Conservation (phyloP, 2,888 invertebrate genomes). For the Rhagophthalmus giganteus region DNA sequence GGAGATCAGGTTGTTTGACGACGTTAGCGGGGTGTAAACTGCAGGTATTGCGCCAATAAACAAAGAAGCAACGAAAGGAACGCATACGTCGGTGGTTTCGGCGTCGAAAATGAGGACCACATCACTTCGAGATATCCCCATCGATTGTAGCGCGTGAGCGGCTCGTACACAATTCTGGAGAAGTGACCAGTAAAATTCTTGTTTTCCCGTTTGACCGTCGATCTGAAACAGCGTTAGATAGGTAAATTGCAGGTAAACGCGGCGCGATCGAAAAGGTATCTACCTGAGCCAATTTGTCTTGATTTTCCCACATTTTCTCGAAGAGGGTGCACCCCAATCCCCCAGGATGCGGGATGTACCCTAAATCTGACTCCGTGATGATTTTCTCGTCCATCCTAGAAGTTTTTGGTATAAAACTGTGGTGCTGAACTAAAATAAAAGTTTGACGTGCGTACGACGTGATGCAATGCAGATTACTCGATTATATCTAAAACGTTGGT, state of each 20-base stretch:
- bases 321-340: constrained; percentile 1
- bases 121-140: not conserved
- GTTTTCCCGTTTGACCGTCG: not conserved
- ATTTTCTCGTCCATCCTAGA: not conserved
- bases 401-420: too few relatives aligned
- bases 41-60: not conserved
- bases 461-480: too few relatives aligned
- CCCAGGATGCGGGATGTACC: constrained; percentile 3
- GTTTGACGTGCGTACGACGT: too few relatives aligned
- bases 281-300: not conserved
- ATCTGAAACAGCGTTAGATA: not conserved
- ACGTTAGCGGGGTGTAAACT: not conserved
- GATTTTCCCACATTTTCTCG: constrained; percentile 5
- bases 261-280: not conserved
- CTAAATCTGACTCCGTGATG: not conserved
- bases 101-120: not conserved
- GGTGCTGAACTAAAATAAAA: too few relatives aligned
- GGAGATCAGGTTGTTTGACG: not conserved
- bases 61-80: not conserved
- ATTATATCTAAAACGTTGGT: too few relatives aligned
- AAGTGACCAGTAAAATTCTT: not conserved
- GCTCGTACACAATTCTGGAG: not conserved
- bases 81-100: not conserved
- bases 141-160: not conserved
- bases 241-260: too few relatives aligned